phyloP scores from a whole-genome alignment of 2,113 vertebrate species.

The Nanorana parkeri region DNA sequence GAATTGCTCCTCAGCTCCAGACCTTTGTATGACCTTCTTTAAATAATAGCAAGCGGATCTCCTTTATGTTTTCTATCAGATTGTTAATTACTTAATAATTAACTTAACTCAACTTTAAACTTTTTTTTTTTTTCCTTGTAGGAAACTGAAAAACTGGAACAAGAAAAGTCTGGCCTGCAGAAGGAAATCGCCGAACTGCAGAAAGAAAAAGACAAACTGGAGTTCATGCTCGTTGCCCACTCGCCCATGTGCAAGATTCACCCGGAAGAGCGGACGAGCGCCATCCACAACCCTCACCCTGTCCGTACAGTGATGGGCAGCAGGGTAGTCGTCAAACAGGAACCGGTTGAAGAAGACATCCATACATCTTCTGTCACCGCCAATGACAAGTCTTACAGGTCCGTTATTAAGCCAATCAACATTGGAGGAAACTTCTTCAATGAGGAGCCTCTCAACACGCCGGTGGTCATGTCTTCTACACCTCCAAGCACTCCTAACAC shows the following conservation, averaged over 20 bases:
- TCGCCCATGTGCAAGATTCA: conserved; percentile 95
- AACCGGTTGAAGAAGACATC: conserved; percentile 84
- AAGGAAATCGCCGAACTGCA: conserved; percentile 94
- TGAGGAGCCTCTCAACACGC: conserved; percentile 96
- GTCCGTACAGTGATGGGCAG: conserved; percentile 64
- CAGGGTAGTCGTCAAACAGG: conserved; percentile 89
- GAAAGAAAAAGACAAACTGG: conserved; percentile 98
- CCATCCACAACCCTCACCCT: conserved; percentile 71
- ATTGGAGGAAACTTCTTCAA: conserved; percentile 88
- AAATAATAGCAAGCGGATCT: too few relatives aligned
- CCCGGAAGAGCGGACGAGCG: conserved; percentile 78
- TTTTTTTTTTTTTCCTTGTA: conserved; percentile 65
- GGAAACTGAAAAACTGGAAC: conserved; percentile 97
- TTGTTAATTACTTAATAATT: too few relatives aligned
- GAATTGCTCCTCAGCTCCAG: too few relatives aligned
- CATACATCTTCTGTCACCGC: conserved; percentile 67
- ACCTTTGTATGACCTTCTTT: too few relatives aligned
- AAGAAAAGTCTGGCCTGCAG: conserved; percentile 94
- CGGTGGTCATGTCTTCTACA: conserved; percentile 93
- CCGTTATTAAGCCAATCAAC: conserved; percentile 97
- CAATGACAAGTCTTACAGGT: conserved; percentile 84
- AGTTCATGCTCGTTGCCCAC: conserved; percentile 98
- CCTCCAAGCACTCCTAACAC: conserved; percentile 90
- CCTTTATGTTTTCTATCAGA: too few relatives aligned
- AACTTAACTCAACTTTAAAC: too few relatives aligned